phyloP scores from a whole-genome alignment of 2,888 invertebrate genomes.

The Polydrusus tereticollis region DNA sequence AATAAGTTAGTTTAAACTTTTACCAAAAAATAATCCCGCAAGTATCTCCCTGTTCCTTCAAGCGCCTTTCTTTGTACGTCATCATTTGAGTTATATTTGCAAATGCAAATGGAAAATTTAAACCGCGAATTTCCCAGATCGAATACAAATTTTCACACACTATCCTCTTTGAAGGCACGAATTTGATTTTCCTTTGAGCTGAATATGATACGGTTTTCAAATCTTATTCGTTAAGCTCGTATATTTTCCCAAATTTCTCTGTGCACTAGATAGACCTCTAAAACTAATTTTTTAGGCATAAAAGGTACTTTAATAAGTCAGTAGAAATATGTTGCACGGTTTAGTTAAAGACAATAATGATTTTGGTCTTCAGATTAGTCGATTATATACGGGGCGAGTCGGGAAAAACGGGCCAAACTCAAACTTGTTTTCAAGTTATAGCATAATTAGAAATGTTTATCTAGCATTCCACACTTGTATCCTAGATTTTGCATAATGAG shows the following conservation, averaged over 20 bases:
- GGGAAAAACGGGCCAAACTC: too few species aligned
- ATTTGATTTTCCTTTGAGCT: conserved; percentile 37
- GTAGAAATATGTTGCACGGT: too few species aligned
- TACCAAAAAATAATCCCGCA: not conserved
- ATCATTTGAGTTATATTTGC: conserved; percentile 38
- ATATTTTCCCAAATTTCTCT: conserved; percentile 14
- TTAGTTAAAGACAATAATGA: too few species aligned
- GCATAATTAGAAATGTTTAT: too few species aligned
- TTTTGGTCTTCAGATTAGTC: too few species aligned
- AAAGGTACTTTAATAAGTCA: not conserved
- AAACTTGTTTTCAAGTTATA: too few species aligned
- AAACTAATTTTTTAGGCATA: not conserved
- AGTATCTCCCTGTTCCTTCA: not conserved
- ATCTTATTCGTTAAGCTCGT: conserved; percentile 25
- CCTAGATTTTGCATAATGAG: too few species aligned
- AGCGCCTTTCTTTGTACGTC: not conserved
- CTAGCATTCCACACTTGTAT: too few species aligned
- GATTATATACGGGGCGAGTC: too few species aligned
- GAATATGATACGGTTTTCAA: conserved; percentile 36
- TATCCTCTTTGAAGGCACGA: conserved; percentile 31
- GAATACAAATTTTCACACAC: conserved; percentile 44
- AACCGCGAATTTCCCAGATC: conserved; percentile 38
- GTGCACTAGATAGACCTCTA: not conserved
- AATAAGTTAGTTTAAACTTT: too few species aligned
- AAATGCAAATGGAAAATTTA: conserved; percentile 34